These are phyloP conservation scores for Myathropa florea DNA, from an alignment of 2,888 invertebrate species.

Conservation along the genomic window DNA sequence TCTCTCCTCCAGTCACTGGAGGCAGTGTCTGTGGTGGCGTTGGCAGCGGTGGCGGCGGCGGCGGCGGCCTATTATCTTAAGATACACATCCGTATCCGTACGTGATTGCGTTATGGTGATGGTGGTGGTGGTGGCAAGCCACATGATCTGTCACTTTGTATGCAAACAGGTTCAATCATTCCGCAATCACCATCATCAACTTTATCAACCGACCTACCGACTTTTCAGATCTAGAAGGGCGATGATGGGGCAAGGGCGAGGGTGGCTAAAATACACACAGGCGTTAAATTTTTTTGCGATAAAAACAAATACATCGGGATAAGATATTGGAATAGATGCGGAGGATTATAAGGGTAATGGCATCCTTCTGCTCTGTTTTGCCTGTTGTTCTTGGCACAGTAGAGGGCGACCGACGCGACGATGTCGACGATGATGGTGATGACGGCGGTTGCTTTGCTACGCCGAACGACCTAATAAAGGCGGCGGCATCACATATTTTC, in stretches of 20 bases:
- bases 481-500: background rate
- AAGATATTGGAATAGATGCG: slow-evolving; percentile 36
- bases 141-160: slow-evolving; percentile 60
- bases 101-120: slow-evolving; percentile 41
- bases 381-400: background rate
- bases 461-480: slow-evolving; percentile 18
- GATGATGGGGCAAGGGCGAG: background rate
- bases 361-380: background rate
- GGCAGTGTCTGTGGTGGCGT: background rate
- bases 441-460: slow-evolving; percentile 4
- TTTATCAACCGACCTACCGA: slow-evolving; percentile 39
- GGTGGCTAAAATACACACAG: slow-evolving; percentile 60
- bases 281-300: slow-evolving; percentile 53
- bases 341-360: slow-evolving; percentile 18
- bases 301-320: slow-evolving; percentile 36
- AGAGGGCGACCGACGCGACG: background rate
- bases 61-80: slow-evolving; percentile 38
- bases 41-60: background rate
- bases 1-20: background rate
- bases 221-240: background rate
- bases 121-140: slow-evolving; percentile 6
- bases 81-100: slow-evolving; percentile 42
- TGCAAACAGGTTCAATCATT: slow-evolving; percentile 67
- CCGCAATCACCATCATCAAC: slow-evolving; percentile 59
- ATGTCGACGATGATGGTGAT: background rate